These are phyloP conservation scores for Myotis pilosus DNA, from an alignment of 2,797 vertebrate genomes.

Conservation along the genomic window DNA sequence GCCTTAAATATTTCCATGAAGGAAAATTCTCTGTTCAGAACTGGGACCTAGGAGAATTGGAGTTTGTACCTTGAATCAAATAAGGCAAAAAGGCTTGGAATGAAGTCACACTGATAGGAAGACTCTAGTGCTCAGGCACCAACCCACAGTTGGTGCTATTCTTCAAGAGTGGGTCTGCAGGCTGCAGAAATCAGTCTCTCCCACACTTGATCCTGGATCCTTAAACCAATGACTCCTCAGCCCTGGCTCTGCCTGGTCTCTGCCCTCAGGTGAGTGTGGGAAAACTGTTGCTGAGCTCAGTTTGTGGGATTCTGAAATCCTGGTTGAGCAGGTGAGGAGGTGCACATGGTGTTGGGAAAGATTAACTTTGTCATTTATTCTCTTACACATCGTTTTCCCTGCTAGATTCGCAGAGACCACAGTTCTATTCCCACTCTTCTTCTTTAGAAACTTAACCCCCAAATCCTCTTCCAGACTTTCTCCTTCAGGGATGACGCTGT, in stretches of 20 bases:
- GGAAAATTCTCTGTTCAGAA: slow-evolving; percentile 29
- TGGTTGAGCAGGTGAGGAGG: rapidly evolving
- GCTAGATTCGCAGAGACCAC: background rate
- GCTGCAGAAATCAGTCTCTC: background rate
- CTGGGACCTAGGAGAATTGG: background rate
- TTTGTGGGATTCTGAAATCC: background rate
- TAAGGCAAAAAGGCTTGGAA: background rate
- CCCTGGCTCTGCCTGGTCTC: background rate
- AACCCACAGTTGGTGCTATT: background rate
- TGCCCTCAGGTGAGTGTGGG: slow-evolving; percentile 22
- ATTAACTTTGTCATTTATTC: background rate
- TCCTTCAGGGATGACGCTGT: background rate
- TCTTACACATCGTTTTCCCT: background rate
- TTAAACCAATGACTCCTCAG: background rate
- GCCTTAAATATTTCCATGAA: slow-evolving; percentile 12
- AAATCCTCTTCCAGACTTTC: background rate
- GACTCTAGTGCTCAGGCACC: background rate
- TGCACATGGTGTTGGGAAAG: background rate
- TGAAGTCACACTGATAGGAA: background rate
- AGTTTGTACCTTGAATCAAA: background rate
- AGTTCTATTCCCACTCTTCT: background rate
- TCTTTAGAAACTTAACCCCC: background rate
- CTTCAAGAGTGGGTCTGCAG: background rate
- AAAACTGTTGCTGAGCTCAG: background rate
- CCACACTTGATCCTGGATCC: background rate